These are phyloP conservation scores for Panthera uncia DNA, from an alignment of 2,113 vertebrate genomes.

Conservation along the genomic window DNA sequence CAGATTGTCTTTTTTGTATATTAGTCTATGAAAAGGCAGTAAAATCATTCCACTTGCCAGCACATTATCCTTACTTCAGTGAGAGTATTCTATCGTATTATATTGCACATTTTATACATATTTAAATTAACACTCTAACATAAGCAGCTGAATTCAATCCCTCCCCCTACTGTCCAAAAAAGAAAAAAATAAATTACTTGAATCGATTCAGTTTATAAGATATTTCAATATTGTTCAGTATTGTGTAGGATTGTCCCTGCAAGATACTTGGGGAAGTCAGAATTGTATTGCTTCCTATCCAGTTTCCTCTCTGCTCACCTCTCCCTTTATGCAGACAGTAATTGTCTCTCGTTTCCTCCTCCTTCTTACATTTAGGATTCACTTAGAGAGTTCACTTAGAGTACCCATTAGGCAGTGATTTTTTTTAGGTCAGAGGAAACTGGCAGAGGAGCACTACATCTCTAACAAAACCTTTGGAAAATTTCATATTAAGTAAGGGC, in stretches of 20 bases:
- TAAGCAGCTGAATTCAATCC: neutral
- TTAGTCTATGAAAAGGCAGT: neutral
- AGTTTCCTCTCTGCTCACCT: accelerated
- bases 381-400: neutral
- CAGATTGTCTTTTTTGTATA: neutral
- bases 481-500: neutral
- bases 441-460: accelerated
- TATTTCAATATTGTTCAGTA: neutral
- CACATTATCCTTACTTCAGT: neutral
- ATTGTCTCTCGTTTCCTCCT: neutral
- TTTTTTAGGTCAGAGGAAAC: neutral
- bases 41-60: neutral
- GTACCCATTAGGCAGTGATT: neutral
- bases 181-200: neutral
- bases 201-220: neutral
- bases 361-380: neutral
- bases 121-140: neutral
- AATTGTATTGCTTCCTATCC: neutral
- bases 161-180: too few species aligned
- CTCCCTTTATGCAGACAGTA: neutral
- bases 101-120: neutral
- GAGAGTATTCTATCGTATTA: neutral
- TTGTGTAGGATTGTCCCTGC: accelerated
- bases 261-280: neutral
- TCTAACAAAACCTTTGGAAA: neutral